A percentile compares a stretch with the other conserved stretches of the same genome.
Evolutionary conservation across 2,888 invertebrate genomes (phyloP).

Genomic region (Synergus japonicus): DNA sequence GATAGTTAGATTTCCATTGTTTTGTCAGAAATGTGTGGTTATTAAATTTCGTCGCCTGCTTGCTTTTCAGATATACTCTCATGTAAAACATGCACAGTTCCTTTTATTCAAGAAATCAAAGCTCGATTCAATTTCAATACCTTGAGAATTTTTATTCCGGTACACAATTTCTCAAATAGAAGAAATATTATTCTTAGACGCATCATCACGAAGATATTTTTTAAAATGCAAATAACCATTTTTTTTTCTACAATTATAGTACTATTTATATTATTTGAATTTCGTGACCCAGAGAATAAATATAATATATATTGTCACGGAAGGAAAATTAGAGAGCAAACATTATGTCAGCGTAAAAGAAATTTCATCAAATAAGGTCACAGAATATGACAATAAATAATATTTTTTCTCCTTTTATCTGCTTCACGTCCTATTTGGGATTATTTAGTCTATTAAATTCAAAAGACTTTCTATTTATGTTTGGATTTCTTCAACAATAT

Average conservation of each 20-base stretch:
- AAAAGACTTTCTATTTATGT: background rate
- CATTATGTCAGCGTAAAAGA: background rate
- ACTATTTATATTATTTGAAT: background rate
- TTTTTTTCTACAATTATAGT: background rate
- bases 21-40: constrained; percentile 12
- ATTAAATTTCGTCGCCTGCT: constrained; percentile 10
- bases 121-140: background rate
- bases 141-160: background rate
- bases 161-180: background rate
- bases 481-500: constrained; percentile 19
- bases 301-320: background rate
- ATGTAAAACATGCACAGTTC: background rate
- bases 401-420: background rate
- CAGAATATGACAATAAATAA: background rate
- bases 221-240: background rate
- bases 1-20: constrained; percentile 33
- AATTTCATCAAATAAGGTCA: background rate
- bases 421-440: background rate
- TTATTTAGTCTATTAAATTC: background rate
- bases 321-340: background rate
- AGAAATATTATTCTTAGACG: background rate
- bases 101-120: constrained; percentile 12
- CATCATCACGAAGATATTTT: background rate
- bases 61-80: background rate
- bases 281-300: background rate